These are phyloP conservation scores for Mechanitis mazaeus DNA, from an alignment of 2,888 invertebrate genomes.

Conservation along the genomic window DNA sequence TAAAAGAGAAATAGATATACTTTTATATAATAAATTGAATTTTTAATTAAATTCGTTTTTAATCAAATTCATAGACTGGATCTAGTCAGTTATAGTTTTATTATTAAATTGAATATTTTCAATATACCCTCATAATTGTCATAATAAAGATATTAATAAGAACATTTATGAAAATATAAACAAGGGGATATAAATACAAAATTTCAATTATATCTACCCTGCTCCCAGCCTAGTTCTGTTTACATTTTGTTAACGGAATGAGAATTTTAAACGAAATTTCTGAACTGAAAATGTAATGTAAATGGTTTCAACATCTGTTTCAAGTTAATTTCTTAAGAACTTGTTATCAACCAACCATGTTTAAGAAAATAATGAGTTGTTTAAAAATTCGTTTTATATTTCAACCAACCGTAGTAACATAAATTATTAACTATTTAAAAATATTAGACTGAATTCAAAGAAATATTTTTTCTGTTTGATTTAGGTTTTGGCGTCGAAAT, in stretches of 20 bases:
- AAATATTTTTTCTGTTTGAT: no score
- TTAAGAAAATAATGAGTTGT: background rate
- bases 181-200: slow-evolving; percentile 50
- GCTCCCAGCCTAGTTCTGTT: slow-evolving; percentile 53
- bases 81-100: background rate
- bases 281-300: slow-evolving; percentile 56
- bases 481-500: no score
- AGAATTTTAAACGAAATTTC: slow-evolving; percentile 67
- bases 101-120: background rate
- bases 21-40: no score
- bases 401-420: no score
- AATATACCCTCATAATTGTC: slow-evolving; percentile 22
- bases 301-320: slow-evolving; percentile 39
- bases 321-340: slow-evolving; percentile 8
- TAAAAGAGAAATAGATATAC: no score
- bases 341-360: slow-evolving; percentile 9
- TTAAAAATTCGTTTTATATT: background rate
- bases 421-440: no score
- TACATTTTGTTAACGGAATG: slow-evolving; percentile 69
- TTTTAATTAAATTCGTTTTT: background rate
- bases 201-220: slow-evolving; percentile 63
- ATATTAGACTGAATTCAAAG: no score
- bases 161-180: slow-evolving; percentile 50
- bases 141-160: slow-evolving; percentile 48
- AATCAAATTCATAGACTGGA: background rate